These are phyloP conservation scores for Schmidtea mediterranea DNA, from an alignment of 1,140 invertebrate species.

Conservation along the genomic window DNA sequence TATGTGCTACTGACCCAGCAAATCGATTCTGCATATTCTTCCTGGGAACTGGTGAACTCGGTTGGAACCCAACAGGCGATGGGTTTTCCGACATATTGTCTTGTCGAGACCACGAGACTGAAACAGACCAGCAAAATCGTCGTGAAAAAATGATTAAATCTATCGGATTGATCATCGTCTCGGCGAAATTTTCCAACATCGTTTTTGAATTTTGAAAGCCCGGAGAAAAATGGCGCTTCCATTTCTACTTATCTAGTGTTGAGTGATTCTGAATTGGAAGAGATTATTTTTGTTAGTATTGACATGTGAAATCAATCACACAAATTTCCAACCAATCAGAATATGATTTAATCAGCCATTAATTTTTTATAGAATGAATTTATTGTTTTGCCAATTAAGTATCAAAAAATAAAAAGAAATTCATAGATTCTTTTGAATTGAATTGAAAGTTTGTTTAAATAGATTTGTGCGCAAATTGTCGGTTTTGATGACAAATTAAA, in stretches of 20 bases:
- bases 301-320: too few species aligned
- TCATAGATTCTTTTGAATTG: too few species aligned
- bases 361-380: too few species aligned
- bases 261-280: too few species aligned
- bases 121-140: conserved; percentile 31
- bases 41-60: conserved; percentile 12
- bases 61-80: conserved; percentile 25
- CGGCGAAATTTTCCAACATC: conserved; percentile 19
- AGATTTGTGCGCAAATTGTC: too few species aligned
- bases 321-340: too few species aligned
- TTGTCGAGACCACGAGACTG: conserved; percentile 29
- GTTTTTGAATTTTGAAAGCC: conserved; percentile 1
- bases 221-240: conserved; percentile 1
- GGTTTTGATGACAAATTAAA: too few species aligned
- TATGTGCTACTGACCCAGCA: conserved; percentile 28
- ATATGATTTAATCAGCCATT: too few species aligned
- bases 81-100: conserved; percentile 32
- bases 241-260: neutral
- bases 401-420: too few species aligned
- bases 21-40: conserved; percentile 21
- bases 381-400: too few species aligned
- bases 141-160: conserved; percentile 31
- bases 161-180: conserved; percentile 33
- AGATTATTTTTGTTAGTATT: too few species aligned
- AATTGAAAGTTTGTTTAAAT: too few species aligned